A percentile compares a stretch with the other conserved stretches of the same genome.
Conservation (phyloP, 2,888 invertebrate genomes). For the Drosophila seclusa region DNA sequence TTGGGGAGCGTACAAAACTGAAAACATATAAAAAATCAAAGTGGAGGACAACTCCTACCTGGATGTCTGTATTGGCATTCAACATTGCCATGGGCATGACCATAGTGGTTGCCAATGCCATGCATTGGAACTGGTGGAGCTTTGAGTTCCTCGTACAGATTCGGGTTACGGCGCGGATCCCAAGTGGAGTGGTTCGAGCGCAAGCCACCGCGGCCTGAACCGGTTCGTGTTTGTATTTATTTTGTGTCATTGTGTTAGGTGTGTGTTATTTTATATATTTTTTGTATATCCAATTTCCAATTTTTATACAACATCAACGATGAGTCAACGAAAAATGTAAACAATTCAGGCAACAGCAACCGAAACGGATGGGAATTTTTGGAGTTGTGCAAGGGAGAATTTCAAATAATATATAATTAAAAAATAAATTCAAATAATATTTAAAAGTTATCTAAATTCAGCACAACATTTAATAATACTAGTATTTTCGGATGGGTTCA, state of each 20-base stretch:
- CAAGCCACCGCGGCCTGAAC: conserved; percentile 83
- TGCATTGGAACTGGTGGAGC: conserved; percentile 87
- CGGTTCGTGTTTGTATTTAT: conserved; percentile 32
- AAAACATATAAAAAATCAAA: conserved; percentile 32
- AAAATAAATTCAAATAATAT: conserved; percentile 10
- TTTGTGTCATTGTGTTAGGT: conserved; percentile 37
- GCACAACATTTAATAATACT: conserved; percentile 81
- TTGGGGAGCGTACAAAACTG: conserved; percentile 24
- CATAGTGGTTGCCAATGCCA: conserved; percentile 82
- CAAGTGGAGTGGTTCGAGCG: conserved; percentile 90
- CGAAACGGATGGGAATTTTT: conserved; percentile 47
- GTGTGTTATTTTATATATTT: conserved; percentile 30
- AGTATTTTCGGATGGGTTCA: conserved; percentile 18
- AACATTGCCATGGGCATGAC: conserved; percentile 79
- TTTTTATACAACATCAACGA: conserved; percentile 73
- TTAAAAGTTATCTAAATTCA: conserved; percentile 72
- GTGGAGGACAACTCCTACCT: conserved; percentile 79
- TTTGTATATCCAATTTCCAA: conserved; percentile 69
- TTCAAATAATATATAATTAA: conserved; percentile 41
- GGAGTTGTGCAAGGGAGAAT: conserved; percentile 30
- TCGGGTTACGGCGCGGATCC: conserved; percentile 93
- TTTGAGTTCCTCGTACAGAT: conserved; percentile 93
- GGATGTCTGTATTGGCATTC: conserved; percentile 85
- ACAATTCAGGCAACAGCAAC: conserved; percentile 62
- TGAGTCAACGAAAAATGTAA: conserved; percentile 52